Evolutionary conservation across 2,888 invertebrate genomes (phyloP).

Genomic region (Lasioglossum oenotherae): DNA sequence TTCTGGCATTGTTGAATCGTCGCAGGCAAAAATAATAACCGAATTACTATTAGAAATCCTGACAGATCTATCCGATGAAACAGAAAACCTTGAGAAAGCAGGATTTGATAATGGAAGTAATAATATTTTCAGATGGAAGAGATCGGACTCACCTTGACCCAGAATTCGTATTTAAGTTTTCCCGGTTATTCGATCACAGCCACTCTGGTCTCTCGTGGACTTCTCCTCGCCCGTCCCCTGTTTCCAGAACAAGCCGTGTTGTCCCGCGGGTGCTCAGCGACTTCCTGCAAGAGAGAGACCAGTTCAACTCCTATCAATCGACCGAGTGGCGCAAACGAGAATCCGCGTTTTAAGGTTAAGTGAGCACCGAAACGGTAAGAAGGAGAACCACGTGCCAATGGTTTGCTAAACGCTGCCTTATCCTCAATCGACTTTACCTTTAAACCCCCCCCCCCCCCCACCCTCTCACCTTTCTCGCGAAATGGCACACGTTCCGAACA

Average conservation of each 20-base stretch:
- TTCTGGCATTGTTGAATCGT: neutral
- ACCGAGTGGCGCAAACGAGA: slow-evolving; percentile 48
- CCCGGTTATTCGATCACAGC: slow-evolving; percentile 53
- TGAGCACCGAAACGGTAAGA: slow-evolving; percentile 9
- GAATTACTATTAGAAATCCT: neutral
- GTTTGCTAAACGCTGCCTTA: slow-evolving; percentile 41
- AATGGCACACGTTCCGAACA: slow-evolving; percentile 27
- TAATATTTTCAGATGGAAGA: slow-evolving; percentile 6
- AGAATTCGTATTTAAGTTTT: slow-evolving; percentile 55
- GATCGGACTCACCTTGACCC: slow-evolving; percentile 59
- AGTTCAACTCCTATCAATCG: slow-evolving; percentile 66
- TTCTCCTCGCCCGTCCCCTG: slow-evolving; percentile 16
- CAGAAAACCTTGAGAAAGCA: neutral
- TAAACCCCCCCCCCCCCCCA: too few species aligned
- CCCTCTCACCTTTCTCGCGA: neutral
- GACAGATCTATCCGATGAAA: neutral
- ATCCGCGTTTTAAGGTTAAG: slow-evolving; percentile 59
- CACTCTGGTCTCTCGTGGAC: slow-evolving; percentile 34
- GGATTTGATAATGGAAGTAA: neutral
- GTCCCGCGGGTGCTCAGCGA: slow-evolving; percentile 25
- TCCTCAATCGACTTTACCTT: slow-evolving; percentile 24
- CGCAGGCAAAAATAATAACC: neutral
- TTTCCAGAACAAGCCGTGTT: slow-evolving; percentile 32
- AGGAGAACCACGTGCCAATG: slow-evolving; percentile 28
- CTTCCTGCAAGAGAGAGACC: slow-evolving; percentile 43